A percentile compares a stretch with the other conserved stretches of the same genome.
These are phyloP conservation scores for Phylloscopus whistleri DNA, from an alignment of 2,113 vertebrate genomes.

Conservation along the genomic window DNA sequence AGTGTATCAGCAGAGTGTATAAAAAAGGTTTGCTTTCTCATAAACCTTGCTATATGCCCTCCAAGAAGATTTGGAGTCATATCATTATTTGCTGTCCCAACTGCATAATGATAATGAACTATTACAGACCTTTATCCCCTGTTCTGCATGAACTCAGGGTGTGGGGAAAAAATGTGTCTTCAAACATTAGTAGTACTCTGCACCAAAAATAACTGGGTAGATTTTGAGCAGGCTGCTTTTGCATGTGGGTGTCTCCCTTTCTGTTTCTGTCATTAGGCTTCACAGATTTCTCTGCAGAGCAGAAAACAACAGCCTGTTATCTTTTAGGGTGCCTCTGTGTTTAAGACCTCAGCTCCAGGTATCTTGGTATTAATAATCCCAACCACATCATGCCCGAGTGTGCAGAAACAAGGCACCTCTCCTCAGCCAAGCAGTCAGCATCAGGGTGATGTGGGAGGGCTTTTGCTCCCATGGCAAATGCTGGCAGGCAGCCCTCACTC, in stretches of 20 bases:
- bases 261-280: background rate
- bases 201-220: background rate
- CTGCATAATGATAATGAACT: background rate
- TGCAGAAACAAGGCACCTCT: background rate
- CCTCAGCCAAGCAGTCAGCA: background rate
- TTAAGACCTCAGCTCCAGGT: background rate
- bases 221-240: background rate
- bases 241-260: background rate
- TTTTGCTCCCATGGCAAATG: background rate
- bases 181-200: background rate
- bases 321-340: background rate
- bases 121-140: background rate
- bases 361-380: background rate
- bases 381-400: accelerated
- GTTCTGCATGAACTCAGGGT: background rate
- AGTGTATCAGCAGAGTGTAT: too few species aligned
- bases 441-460: background rate
- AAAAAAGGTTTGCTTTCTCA: too few species aligned
- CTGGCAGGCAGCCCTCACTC: background rate
- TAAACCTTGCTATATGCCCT: too few species aligned
- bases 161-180: background rate
- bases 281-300: background rate
- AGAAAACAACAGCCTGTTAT: background rate
- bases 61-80: too few species aligned
- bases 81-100: too few species aligned